Conservation (phyloP, 2,797 vertebrate species). For the Acrossocheilus wenchowensis region DNA sequence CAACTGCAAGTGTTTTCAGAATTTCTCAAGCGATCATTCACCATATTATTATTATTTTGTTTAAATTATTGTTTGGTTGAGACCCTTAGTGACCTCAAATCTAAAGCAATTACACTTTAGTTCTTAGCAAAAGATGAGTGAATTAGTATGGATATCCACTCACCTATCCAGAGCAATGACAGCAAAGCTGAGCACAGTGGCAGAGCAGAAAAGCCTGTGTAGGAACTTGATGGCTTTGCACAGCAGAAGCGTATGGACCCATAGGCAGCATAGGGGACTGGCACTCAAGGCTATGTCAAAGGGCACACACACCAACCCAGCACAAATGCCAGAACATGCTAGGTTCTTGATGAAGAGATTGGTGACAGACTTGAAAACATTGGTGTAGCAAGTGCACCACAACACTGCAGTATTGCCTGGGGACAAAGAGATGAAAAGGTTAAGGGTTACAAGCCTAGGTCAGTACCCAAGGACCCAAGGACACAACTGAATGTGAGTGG, state of each 20-base stretch:
- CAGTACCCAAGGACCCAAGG: conserved; percentile 7
- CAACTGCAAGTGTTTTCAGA: conserved; percentile 27
- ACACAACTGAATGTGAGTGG: background rate
- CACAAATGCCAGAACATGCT: conserved; percentile 94
- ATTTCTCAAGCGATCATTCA: background rate
- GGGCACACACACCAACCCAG: conserved; percentile 91
- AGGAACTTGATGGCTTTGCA: conserved; percentile 95
- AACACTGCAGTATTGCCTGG: conserved; percentile 91
- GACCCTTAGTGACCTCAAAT: background rate
- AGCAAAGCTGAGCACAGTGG: conserved; percentile 93
- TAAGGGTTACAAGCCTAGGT: conserved; percentile 5
- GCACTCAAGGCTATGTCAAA: conserved; percentile 91
- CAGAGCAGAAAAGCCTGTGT: conserved; percentile 96
- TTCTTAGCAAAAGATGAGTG: background rate
- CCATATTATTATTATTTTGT: background rate
- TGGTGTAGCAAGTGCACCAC: conserved; percentile 95
- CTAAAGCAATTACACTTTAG: background rate
- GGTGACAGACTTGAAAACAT: conserved; percentile 93
- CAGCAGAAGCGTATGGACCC: conserved; percentile 89
- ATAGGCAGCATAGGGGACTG: conserved; percentile 94
- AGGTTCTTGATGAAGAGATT: conserved; percentile 95
- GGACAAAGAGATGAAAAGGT: background rate
- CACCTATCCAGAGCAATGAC: conserved; percentile 97
- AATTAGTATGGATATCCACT: conserved; percentile 43
- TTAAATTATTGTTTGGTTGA: background rate